Conservation (phyloP, 2,888 invertebrate genomes). For the Spodoptera exigua region DNA sequence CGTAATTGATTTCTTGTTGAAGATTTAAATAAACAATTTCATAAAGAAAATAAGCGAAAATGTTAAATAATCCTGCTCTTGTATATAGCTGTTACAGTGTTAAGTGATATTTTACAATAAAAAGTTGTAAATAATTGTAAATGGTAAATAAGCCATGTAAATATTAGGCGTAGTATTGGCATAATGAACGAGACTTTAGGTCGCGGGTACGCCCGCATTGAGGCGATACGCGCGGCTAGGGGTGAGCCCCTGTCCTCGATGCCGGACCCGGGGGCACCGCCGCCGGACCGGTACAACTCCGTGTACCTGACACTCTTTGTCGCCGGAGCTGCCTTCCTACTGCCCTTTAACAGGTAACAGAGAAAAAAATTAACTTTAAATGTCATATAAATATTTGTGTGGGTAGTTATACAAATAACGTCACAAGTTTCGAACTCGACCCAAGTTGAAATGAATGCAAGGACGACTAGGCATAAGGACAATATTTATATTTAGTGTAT, state of each 20-base stretch:
- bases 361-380: no score
- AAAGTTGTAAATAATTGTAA: conserved; percentile 14
- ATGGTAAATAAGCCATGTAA: conserved; percentile 37
- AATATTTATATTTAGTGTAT: no score
- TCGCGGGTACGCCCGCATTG: conserved; percentile 91
- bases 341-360: conserved; percentile 96
- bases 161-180: conserved; percentile 32
- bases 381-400: no score
- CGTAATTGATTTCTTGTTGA: conserved; percentile 36
- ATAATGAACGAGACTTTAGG: conserved; percentile 91
- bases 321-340: conserved; percentile 96
- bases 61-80: conserved; percentile 16
- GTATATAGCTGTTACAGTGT: not conserved
- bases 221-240: conserved; percentile 88
- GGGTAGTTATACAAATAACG: no score
- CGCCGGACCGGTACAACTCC: conserved; percentile 92
- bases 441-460: no score
- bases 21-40: conserved; percentile 12
- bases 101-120: not conserved
- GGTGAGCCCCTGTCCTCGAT: conserved; percentile 76
- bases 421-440: no score
- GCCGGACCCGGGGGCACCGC: conserved; percentile 90
- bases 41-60: conserved; percentile 10
- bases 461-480: no score
- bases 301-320: conserved; percentile 93